phyloP scores from a whole-genome alignment of 2,888 invertebrate genomes.

The Hofmannophila pseudospretella region DNA sequence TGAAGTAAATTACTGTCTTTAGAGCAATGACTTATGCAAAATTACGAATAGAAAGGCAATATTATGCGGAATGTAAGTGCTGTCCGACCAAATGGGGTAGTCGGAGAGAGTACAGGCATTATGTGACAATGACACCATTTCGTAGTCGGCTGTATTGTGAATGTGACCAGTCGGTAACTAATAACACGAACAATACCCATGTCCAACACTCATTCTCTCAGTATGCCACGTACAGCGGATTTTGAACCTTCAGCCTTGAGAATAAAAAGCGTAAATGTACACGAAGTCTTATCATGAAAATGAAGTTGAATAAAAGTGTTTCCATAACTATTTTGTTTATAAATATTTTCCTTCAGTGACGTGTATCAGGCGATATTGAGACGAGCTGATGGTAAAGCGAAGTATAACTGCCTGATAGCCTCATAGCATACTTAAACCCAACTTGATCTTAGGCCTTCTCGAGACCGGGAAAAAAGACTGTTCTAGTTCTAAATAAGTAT shows the following conservation, averaged over 20 bases:
- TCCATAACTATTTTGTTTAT: constrained; percentile 4
- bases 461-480: no score
- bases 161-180: constrained; percentile 1
- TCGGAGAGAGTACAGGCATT: constrained; percentile 21
- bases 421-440: no score
- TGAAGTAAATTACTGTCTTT: not conserved
- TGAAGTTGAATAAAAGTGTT: constrained; percentile 9
- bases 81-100: constrained; percentile 3
- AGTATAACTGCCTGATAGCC: no score
- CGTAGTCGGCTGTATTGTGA: not conserved
- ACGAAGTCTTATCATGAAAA: not conserved
- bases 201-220: not conserved
- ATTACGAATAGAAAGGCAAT: constrained; percentile 26
- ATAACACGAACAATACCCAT: not conserved
- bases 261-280: not conserved
- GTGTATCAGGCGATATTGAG: no score
- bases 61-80: not conserved
- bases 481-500: no score
- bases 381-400: no score
- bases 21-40: not conserved
- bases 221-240: not conserved
- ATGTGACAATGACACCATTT: constrained; percentile 37
- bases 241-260: not conserved
- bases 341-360: no score
- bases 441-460: no score